phyloP scores from a whole-genome alignment of 1,140 invertebrate species.

The Zaprionus davidi region DNA sequence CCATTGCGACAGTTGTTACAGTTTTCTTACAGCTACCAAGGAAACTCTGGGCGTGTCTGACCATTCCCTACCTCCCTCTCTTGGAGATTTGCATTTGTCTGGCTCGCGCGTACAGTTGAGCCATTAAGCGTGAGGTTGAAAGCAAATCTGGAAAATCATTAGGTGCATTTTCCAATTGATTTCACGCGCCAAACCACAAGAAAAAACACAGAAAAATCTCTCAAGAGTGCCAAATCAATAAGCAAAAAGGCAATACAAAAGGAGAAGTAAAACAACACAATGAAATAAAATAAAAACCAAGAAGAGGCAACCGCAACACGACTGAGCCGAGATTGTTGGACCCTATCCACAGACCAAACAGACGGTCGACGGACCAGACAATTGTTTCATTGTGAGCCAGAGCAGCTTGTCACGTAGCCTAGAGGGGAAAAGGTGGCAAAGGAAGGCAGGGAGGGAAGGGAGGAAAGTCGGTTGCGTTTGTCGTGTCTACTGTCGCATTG shows the following conservation, averaged over 20 bases:
- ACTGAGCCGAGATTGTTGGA: conserved; percentile 31
- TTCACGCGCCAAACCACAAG: conserved; percentile 67
- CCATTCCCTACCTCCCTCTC: background rate
- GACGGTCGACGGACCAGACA: conserved; percentile 22
- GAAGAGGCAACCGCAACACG: conserved; percentile 41
- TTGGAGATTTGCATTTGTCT: conserved; percentile 51
- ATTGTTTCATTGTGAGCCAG: conserved; percentile 53
- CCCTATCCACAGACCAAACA: conserved; percentile 20
- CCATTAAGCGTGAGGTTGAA: conserved; percentile 44
- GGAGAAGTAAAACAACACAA: conserved; percentile 54
- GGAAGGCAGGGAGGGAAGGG: conserved; percentile 19
- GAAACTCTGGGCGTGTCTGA: conserved; percentile 65
- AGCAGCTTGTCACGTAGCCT: conserved; percentile 41
- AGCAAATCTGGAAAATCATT: conserved; percentile 72
- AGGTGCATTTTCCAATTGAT: conserved; percentile 82
- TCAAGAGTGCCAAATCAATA: conserved; percentile 53
- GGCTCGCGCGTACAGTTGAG: conserved; percentile 56
- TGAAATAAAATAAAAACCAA: conserved; percentile 8
- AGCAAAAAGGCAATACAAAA: conserved; percentile 19
- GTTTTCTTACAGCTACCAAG: conserved; percentile 18
- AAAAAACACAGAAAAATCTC: conserved; percentile 29
- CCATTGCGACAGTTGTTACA: conserved; percentile 51
- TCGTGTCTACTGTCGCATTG: conserved; percentile 69
- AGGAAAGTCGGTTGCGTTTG: conserved; percentile 28
- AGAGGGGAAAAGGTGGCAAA: conserved; percentile 22